Base-by-base conservation (phyloP, 2,888 invertebrate genomes). In the Ichneumon xanthorius region DNA sequence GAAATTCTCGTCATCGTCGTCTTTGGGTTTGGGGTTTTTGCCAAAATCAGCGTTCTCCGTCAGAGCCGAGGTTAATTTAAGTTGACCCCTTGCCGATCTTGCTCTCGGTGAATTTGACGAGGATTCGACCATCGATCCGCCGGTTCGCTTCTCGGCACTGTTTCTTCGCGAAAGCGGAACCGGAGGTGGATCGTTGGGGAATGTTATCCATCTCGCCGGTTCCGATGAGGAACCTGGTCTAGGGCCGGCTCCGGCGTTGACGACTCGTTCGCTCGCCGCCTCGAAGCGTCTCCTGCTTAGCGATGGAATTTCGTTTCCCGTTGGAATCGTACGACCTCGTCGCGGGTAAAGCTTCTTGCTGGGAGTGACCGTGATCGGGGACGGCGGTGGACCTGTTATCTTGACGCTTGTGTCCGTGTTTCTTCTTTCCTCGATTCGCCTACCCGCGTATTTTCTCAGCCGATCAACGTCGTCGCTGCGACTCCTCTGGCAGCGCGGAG, bases 381-480 rank as follows among this genome's bases (percentile, higher is more conserved):
- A 73, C n/a, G 33, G 45, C 68, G 14, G 58, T 19, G 77, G 72
- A 40, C 89, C 63, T 11, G 14, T 22, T 1, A 65, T 76, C 14
- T 14, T 63, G 9, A 19, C 87, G 40, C 63, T 90, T 89, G 88
- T 80, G 26, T 93, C 92, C 1, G 93, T 92, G 79, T 92, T 90
- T 53, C 93, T 87, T 22, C 93, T 88, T 11, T 91, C 90, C 82
- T 92, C 93, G 9, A 92, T 90, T 14, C 91, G 89, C 26, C 92
- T 88, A 65, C 91, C 92, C 14, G 90, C 89, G 85, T 92, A 92
- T 76, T 92, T 92, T 73, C 90, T 92, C 61, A 93, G 80, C 40
- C 90, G 90, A 82, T 93, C 93, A 37, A 93, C 91, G 80, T 93
- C 93, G 78, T 91, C 92, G 86, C 92, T 92, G 33, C 92, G 91